Evolutionary conservation across 2,797 vertebrate genomes (phyloP).

Genomic region (Micrastur ruficollis): DNA sequence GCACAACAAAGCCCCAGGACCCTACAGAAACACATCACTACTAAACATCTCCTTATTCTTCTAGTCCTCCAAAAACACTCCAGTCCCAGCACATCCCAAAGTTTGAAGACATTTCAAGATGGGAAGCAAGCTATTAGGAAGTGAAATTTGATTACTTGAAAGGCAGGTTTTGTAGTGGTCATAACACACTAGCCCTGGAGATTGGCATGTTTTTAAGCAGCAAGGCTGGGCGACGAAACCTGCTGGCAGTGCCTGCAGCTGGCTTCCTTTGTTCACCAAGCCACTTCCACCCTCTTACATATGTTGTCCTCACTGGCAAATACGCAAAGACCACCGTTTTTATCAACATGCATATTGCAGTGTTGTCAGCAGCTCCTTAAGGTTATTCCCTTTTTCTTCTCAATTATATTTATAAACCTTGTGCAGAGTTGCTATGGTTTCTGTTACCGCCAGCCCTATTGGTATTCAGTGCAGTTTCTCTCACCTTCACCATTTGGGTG

Average conservation of each 20-base stretch:
- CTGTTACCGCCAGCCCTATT: constrained; percentile 1
- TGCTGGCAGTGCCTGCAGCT: neutral
- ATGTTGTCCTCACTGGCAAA: neutral
- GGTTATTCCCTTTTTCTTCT: constrained; percentile 1
- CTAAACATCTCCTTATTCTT: neutral
- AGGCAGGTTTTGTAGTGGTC: neutral
- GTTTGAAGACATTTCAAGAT: neutral
- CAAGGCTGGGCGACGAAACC: neutral
- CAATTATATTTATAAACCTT: constrained; percentile 5
- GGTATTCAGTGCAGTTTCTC: constrained; percentile 6
- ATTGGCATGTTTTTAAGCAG: neutral
- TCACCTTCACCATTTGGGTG: constrained; percentile 42
- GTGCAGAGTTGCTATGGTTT: constrained; percentile 40
- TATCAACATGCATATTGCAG: neutral
- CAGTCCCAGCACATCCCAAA: neutral
- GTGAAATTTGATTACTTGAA: neutral
- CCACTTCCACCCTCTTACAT: neutral
- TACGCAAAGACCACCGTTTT: neutral
- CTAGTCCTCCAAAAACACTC: neutral
- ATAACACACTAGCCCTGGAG: neutral
- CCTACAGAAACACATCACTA: neutral
- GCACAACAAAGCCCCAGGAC: neutral
- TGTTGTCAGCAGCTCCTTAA: neutral
- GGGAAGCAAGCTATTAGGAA: neutral
- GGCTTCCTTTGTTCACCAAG: neutral